These are phyloP conservation scores for Apis laboriosa DNA, from an alignment of 1,140 invertebrate genomes.

Conservation along the genomic window DNA sequence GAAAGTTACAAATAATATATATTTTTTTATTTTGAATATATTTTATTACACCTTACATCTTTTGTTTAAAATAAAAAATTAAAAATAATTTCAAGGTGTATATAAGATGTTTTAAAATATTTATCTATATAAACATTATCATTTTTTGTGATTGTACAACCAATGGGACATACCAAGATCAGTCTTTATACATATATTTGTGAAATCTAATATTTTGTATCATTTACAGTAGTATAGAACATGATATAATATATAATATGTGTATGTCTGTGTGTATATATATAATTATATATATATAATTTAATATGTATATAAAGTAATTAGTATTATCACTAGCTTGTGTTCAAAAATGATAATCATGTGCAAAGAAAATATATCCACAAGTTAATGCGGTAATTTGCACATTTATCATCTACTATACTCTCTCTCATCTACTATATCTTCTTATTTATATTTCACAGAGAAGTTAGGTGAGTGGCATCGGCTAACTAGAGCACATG, in stretches of 20 bases:
- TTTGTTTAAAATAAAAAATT: not conserved
- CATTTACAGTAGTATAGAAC: slow-evolving; percentile 64
- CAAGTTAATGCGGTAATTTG: slow-evolving; percentile 41
- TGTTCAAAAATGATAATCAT: slow-evolving; percentile 58
- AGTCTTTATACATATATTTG: slow-evolving; percentile 71
- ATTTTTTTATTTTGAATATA: not conserved
- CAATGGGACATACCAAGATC: slow-evolving; percentile 67
- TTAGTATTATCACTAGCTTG: slow-evolving; percentile 54
- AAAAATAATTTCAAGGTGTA: not conserved
- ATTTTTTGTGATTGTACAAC: slow-evolving; percentile 52
- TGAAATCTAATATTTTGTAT: slow-evolving; percentile 65
- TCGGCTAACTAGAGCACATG: slow-evolving; percentile 69
- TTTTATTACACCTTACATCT: not conserved
- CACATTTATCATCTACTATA: slow-evolving; percentile 46
- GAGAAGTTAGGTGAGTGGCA: slow-evolving; percentile 68
- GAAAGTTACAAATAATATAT: not conserved
- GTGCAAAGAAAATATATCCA: slow-evolving; percentile 64
- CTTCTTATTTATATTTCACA: slow-evolving; percentile 63
- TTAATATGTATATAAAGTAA: slow-evolving; percentile 57
- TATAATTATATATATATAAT: slow-evolving; percentile 58
- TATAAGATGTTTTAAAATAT: not conserved
- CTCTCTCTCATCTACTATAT: slow-evolving; percentile 33
- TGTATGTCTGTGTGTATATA: not conserved
- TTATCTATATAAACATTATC: slow-evolving; percentile 6
- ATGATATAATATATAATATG: slow-evolving; percentile 6